Evolutionary conservation across 2,113 vertebrate species (phyloP).

Genomic region (Physeter macrocephalus): DNA sequence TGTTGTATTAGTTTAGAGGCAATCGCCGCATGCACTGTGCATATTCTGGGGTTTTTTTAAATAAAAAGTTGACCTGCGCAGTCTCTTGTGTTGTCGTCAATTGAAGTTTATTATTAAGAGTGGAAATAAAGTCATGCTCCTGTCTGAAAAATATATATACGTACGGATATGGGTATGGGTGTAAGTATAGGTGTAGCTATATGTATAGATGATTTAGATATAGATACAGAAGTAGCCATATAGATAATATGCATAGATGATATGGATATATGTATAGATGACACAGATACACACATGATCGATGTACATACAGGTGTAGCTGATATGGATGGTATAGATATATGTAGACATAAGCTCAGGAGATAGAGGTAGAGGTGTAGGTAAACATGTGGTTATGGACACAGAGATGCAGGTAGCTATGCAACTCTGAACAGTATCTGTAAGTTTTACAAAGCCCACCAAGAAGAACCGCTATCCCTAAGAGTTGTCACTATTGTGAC

Average conservation of each 20-base stretch:
- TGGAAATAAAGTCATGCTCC: conserved; percentile 40
- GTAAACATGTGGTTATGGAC: rapidly evolving
- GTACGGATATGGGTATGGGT: no score
- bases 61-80: conserved; percentile 89
- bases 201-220: no score
- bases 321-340: background rate
- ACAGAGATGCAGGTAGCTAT: background rate
- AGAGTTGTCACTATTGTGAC: rapidly evolving
- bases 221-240: no score
- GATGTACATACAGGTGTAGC: background rate
- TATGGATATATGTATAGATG: background rate
- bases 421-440: rapidly evolving
- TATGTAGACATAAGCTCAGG: rapidly evolving
- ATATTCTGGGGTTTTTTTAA: conserved; percentile 96
- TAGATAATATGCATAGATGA: background rate
- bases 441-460: no score
- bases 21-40: conserved; percentile 96
- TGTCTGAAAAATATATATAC: background rate
- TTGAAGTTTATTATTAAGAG: conserved; percentile 31
- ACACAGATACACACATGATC: background rate
- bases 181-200: no score
- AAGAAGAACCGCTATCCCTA: rapidly evolving
- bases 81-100: conserved; percentile 75
- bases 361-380: background rate
- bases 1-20: conserved; percentile 97